A percentile compares a stretch with the other conserved stretches of the same genome.
These are phyloP conservation scores for Anthopleura xanthogrammica DNA, from an alignment of 92 coral and sea anemone species.

Conservation along the genomic window DNA sequence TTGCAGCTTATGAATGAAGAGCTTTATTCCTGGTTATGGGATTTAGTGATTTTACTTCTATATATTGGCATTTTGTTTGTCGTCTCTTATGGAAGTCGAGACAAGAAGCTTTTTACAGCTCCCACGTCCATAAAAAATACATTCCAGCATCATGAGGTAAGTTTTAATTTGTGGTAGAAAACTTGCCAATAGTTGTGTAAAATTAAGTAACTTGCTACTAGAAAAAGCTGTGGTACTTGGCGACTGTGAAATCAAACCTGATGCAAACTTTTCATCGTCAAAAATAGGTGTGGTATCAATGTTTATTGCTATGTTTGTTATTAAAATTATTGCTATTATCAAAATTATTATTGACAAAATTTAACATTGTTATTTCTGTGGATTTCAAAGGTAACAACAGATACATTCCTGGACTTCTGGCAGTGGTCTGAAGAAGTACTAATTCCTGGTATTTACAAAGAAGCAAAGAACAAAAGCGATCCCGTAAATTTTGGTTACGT, in stretches of 20 bases:
- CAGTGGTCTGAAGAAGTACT: constrained; percentile 56
- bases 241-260: no score
- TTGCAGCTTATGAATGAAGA: constrained; percentile 32
- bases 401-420: constrained; percentile 29
- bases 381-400: background rate
- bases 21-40: constrained; percentile 27
- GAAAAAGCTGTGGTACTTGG: no score
- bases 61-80: constrained; percentile 38
- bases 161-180: background rate
- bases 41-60: constrained; percentile 35
- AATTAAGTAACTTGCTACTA: no score
- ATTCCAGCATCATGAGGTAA: background rate
- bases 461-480: constrained; percentile 24
- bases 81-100: constrained; percentile 48
- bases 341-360: no score
- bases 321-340: no score
- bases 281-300: no score
- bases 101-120: constrained; percentile 26
- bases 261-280: no score
- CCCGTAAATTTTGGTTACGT: constrained; percentile 50
- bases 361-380: background rate
- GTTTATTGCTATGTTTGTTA: no score
- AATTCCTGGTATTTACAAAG: constrained; percentile 56
- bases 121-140: constrained; percentile 35
- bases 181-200: no score